These are phyloP conservation scores for Watsonalla cultraria DNA, from an alignment of 2,888 invertebrate genomes.

Conservation along the genomic window DNA sequence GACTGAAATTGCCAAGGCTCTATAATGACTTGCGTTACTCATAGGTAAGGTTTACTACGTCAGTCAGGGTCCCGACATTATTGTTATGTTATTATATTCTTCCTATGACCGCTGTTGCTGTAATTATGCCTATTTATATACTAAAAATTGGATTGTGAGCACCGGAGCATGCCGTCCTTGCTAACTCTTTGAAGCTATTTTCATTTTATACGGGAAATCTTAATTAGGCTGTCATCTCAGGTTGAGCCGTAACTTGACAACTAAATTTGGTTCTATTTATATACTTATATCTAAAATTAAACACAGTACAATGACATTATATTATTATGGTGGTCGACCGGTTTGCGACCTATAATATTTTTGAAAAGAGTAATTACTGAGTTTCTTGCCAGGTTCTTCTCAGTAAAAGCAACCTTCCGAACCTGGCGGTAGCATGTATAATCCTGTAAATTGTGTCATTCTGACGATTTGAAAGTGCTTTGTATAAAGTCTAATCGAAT, in stretches of 20 bases:
- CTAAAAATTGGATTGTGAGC: neutral
- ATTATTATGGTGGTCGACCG: too few species aligned
- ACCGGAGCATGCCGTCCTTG: neutral
- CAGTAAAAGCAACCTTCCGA: too few species aligned
- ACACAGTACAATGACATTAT: too few species aligned
- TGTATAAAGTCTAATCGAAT: too few species aligned
- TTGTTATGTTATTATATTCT: neutral
- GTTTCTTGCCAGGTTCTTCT: too few species aligned
- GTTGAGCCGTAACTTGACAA: neutral
- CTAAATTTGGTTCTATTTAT: too few species aligned
- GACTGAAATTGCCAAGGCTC: conserved; percentile 16
- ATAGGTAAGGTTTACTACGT: neutral
- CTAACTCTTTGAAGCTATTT: neutral
- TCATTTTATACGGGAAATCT: neutral
- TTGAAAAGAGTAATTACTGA: too few species aligned
- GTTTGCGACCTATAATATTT: too few species aligned
- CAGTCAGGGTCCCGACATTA: neutral
- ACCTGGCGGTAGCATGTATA: too few species aligned
- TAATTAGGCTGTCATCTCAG: neutral
- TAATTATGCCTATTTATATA: neutral
- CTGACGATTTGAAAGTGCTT: too few species aligned
- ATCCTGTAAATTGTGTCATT: too few species aligned
- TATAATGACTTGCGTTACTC: neutral
- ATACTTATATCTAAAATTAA: too few species aligned
- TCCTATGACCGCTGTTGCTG: neutral